Evolutionary conservation across 2,113 vertebrate genomes (phyloP).

Genomic region (Lophura nycthemera): DNA sequence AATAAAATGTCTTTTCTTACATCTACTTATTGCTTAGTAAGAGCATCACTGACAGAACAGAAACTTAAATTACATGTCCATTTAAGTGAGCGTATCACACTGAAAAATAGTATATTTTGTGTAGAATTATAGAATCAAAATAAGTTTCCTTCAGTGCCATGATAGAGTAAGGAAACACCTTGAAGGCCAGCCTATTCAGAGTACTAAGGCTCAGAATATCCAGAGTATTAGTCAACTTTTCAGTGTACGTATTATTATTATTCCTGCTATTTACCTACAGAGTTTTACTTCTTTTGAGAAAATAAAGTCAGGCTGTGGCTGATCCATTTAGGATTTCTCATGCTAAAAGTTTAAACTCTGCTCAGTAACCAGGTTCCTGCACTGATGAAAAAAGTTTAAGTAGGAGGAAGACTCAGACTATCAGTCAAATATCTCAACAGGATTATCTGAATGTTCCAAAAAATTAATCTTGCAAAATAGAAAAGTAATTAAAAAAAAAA

Average conservation of each 20-base stretch:
- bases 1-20: neutral
- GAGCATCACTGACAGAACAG: neutral
- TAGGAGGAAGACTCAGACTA: neutral
- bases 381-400: neutral
- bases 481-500: neutral
- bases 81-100: neutral
- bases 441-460: neutral
- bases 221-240: neutral
- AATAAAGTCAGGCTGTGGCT: neutral
- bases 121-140: neutral
- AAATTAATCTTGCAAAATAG: neutral
- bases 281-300: slow-evolving; percentile 28
- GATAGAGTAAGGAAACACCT: neutral
- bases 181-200: slow-evolving; percentile 28
- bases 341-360: neutral
- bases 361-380: neutral
- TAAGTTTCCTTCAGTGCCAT: neutral
- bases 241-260: slow-evolving; percentile 3
- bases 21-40: neutral
- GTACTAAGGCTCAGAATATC: slow-evolving; percentile 38
- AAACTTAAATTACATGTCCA: neutral
- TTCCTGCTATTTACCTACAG: slow-evolving; percentile 44
- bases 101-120: neutral
- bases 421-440: neutral
- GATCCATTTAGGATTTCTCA: slow-evolving; percentile 21